Evolutionary conservation across 1,140 invertebrate species (phyloP), one percentile per base, ranked within the genome.

Genomic region (Polyergus mexicanus): DNA sequence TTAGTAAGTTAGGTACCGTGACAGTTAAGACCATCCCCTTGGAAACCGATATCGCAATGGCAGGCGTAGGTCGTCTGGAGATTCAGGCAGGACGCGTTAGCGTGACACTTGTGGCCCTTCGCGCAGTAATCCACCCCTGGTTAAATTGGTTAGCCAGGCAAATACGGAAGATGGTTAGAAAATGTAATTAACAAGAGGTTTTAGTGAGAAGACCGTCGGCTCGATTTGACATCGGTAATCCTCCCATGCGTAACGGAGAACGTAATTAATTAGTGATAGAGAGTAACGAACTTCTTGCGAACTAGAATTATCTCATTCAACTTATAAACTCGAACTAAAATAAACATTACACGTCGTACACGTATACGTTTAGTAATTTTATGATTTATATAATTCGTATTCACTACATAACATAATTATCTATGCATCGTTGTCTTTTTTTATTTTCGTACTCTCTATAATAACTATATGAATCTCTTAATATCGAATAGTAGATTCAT

Each of bases 71-170:
- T 97, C 85, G 98, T 98, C 95, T 97, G 96, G 88, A 98, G 96
- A 95, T 98, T 98, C 94, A 97, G 96, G 95, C 98, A 98, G 74
- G 97, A 97, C 84, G 98, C 98, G 94, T 98, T 98, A 92, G 96
- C 95, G 94, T 98, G 97, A 94, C 98, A 98, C 89, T 96, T 96
- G 94, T 98, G 97, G 72, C 98, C 98, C 95, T 97, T 97, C 86
- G 96, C 97, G 95, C 98, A 98, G 95, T 98, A 98, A 96, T 98
- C 98, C 92, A 97, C 97, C 89, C 97, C 98, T 98, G 95, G 92
- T 93, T 94, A 93, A 89, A 88, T 93, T 92, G 86, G 90, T 93
- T 93, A 94, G 93, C 88, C 90, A 90, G 56, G 65, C 87, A 89
- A 66, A 90, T 86, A 85, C 69, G 74, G 44, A 74, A 81, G 81